Base-by-base conservation (phyloP, 2,888 invertebrate genomes). In the Nipponacmea schrenckii region DNA sequence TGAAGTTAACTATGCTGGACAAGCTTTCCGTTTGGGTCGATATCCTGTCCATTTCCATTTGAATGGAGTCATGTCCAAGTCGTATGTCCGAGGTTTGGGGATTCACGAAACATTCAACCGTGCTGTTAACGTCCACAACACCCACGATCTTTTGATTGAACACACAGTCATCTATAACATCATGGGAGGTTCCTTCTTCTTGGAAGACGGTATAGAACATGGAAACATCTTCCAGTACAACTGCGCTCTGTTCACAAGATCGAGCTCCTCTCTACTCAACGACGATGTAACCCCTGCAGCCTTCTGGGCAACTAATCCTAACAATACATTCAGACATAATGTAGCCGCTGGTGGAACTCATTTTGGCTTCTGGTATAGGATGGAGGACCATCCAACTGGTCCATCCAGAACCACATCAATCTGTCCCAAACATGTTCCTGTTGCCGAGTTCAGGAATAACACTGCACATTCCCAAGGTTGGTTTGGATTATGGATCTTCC, bases 221-320 rank as follows among this genome's bases (percentile, higher is more conserved):
- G 81, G 79, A 5, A 86, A 87, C 73, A 79, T 72, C 0, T 79
- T 87, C 71, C 81, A 83, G 74, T 83, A 86, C 77, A 88, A 88
- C 73, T 76, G 87, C 62, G 85, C 79, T 12, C 72, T 85, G 8
- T 85, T 85, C 77, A 86, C 87, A 10, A 75, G 76, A n/a, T 77
- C 84, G 17, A 85, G 85, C 69, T 79, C 85, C 10, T 84, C 84
- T 76, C 78, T 88, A 20, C 77, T 83, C 7, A 88, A 87, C 68
- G 88, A 87, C 80, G 88, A 88, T 72, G 79, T 88, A 73, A 87
- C 87, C 8, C 87, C 88, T 17, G 86, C 88, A 62, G 80, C 81
- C 17, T 86, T 83, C 79, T 88, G 87, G 88, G 80, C 84, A 5
- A 83, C 87, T 50, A 85, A 87, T 76, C 86, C 88, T 10, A 83